Evolutionary conservation across 2,113 vertebrate species (phyloP), one percentile per base, ranked within the genome.

Genomic region (Phaetusa simplex): DNA sequence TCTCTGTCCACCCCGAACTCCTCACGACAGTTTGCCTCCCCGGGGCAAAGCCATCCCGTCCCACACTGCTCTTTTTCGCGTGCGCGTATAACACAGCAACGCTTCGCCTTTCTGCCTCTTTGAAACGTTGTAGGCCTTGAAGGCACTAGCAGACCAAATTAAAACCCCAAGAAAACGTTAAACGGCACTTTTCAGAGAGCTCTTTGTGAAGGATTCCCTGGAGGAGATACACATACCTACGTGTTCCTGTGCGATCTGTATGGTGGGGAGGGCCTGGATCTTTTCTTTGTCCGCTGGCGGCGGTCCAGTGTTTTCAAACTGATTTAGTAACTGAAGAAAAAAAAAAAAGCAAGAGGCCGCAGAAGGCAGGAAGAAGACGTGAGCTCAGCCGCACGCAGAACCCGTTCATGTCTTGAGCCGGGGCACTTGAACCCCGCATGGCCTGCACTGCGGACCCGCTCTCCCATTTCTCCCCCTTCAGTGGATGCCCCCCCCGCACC

Each of bases 271-370:
- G 95, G 98, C 98, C 97, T 99, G 99, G 93, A 99, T 99, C 95
- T 98, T 99, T 84, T 99, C 99, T 95, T 98, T 98, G 97, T 99
- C 99, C 42, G 99, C 99, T 59, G 99, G 99, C 12, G 99, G 99
- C 1, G 99, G 99, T 65, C 99, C 99, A 5, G 99, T 99, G 98
- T 99, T 99, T 98, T 99, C 99, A 99, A 99, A 99, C 97, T 99
- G 99, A 98, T 99, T 99, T 98, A 99, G 98, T 96, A 99, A 98
- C 99, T 99, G 96, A 95, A 98, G 94, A 93, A 93, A 96, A 59
- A 95, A 98, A 94, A 97, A 92, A 18, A 43, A 43, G 3, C 64
- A 91, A 82, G 22, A 82, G 8, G 88, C 59, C 79, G 20, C 8
- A 56, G 67, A 90, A 53, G 50, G 80, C 91, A 70, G 77, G 76